Base-by-base conservation (phyloP, 1,140 invertebrate species). In the Eumaeus atala region DNA sequence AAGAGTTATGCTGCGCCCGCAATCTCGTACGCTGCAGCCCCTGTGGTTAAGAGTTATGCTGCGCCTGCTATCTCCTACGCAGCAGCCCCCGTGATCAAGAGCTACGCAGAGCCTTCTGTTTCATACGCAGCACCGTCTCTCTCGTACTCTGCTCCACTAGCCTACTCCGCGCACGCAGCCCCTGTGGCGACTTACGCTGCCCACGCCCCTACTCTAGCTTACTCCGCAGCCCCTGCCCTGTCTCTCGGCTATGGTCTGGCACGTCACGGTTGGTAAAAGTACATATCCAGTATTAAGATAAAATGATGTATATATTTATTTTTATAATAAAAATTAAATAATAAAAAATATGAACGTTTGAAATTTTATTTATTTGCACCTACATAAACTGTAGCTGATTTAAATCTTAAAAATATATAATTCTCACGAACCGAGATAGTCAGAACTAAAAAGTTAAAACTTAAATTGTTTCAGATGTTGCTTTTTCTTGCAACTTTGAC, bases 1-100 rank as follows among this genome's bases (percentile, higher is more conserved):
- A 59, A 59, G 47, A 59, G 57, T 16, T 59, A 81, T 57, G 78
- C 77, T 2, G 66, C 77, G 16, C 80, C 79, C 54, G 62, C 60
- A 28, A 33, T 44, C 17, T 44, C 54, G 10, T 44, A 16, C 1
- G 34, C 33, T 14, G 28, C 18, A 12, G 48, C 57, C 10, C 51
- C 60, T 28, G 56, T 59, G 11, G 51, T 61, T n/a, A 58, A 54
- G 1, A 52, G 61, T 18, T 66, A 64, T 36, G 57, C 67, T 35
- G 63, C 62, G 34, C 21, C 21, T 6, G 21, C 21, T 28, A 28
- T 28, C 21, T 28, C 21, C 2, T 28, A 28, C 6, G 21, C 61
- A 0, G 51, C 59, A 8, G 48, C 59, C 4, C 59, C 54, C 4
- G 28, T 54, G 1, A 9, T 59, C 9, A 59, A 59, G 51, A 59